Conservation (phyloP, 2,888 invertebrate species). For the Apotomis capreana region DNA sequence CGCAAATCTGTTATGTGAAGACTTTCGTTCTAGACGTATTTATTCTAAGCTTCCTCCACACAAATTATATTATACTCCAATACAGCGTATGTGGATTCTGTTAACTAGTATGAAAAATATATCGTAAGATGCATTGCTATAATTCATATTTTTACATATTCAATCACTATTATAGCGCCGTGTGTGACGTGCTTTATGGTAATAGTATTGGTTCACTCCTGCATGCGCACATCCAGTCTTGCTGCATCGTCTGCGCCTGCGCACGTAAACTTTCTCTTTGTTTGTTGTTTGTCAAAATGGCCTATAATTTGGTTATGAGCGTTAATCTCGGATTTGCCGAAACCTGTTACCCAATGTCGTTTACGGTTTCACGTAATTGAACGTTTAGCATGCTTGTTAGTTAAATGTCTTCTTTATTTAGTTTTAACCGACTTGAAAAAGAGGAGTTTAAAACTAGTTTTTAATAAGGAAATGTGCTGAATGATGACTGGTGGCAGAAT, state of each 20-base stretch:
- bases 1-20: too few relatives aligned
- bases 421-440: background rate
- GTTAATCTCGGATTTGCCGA: slow-evolving; percentile 14
- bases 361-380: too few relatives aligned
- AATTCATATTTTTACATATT: too few relatives aligned
- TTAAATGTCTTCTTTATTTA: background rate
- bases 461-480: too few relatives aligned
- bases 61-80: too few relatives aligned
- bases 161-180: too few relatives aligned
- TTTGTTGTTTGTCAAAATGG: slow-evolving; percentile 36
- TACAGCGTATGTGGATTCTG: too few relatives aligned
- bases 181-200: background rate
- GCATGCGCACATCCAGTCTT: slow-evolving; percentile 18
- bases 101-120: too few relatives aligned
- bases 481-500: too few relatives aligned
- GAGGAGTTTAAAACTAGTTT: background rate
- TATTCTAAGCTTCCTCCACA: too few relatives aligned
- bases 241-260: slow-evolving; percentile 36
- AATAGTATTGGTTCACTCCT: slow-evolving; percentile 1
- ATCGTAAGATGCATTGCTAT: too few relatives aligned
- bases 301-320: slow-evolving; percentile 36
- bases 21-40: too few relatives aligned
- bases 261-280: slow-evolving; percentile 42
- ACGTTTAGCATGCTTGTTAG: slow-evolving; percentile 3
- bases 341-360: slow-evolving; percentile 25